Conservation (phyloP, 1,140 invertebrate species). For the Monomorium pharaonis region DNA sequence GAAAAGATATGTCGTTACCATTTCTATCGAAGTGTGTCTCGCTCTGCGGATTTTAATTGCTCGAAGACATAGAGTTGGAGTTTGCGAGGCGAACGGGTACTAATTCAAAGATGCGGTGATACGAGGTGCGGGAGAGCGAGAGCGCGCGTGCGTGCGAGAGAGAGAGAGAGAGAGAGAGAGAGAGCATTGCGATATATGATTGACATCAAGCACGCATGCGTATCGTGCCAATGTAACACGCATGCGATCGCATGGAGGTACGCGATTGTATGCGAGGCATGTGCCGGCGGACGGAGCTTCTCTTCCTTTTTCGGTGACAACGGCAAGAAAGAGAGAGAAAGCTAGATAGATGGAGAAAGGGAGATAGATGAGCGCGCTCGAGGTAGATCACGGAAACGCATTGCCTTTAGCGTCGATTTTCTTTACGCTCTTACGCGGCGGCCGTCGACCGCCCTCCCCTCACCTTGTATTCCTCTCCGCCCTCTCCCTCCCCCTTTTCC, state of each 20-base stretch:
- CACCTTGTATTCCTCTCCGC: not conserved
- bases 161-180: constrained; percentile 66
- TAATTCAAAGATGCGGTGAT: not conserved
- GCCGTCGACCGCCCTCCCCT: constrained; percentile 63
- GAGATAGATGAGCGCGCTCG: constrained; percentile 34
- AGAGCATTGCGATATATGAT: constrained; percentile 75
- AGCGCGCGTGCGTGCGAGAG: constrained; percentile 68
- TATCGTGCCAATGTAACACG: constrained; percentile 39
- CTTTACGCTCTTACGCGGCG: constrained; percentile 69
- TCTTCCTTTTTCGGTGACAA: constrained; percentile 65
- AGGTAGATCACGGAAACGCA: constrained; percentile 70
- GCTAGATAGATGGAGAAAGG: constrained; percentile 51
- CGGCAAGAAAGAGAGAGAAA: constrained; percentile 62
- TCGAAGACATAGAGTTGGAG: not conserved
- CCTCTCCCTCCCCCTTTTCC: not conserved
- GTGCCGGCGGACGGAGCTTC: constrained; percentile 47
- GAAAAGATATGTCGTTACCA: not conserved
- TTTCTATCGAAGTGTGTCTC: not conserved
- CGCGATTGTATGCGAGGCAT: constrained; percentile 54
- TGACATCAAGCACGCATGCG: constrained; percentile 63
- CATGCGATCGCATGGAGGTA: constrained; percentile 44
- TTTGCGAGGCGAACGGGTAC: not conserved
- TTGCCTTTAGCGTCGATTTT: constrained; percentile 80
- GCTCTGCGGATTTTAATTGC: not conserved
- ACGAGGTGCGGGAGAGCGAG: constrained; percentile 45